These are phyloP conservation scores for Thecocarcelia acutangulata DNA, from an alignment of 2,888 invertebrate genomes.

Conservation along the genomic window DNA sequence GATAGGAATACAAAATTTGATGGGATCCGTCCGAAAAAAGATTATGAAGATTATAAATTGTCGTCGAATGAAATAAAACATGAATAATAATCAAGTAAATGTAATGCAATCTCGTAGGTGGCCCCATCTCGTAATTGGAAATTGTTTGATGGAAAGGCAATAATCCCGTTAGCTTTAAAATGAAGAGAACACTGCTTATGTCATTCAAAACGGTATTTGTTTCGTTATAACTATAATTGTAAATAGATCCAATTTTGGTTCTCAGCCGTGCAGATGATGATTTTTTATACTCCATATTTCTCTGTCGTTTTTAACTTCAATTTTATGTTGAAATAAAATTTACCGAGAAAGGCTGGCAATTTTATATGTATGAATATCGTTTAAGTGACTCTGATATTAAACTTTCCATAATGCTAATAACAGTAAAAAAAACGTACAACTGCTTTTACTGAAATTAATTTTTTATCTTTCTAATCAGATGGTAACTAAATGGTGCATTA, in stretches of 20 bases:
- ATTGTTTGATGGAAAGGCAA: constrained; percentile 76
- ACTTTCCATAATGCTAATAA: too few species aligned
- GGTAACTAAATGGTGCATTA: too few species aligned
- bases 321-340: too few species aligned
- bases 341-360: too few species aligned
- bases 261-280: constrained; percentile 57
- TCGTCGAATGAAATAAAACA: constrained; percentile 73
- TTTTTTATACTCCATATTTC: constrained; percentile 67
- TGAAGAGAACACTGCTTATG: constrained; percentile 73
- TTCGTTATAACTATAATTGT: constrained; percentile 48
- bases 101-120: constrained; percentile 74
- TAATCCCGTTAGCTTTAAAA: constrained; percentile 76
- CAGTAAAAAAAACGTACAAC: too few species aligned
- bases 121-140: constrained; percentile 75
- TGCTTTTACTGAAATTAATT: too few species aligned
- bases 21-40: constrained; percentile 72
- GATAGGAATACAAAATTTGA: constrained; percentile 73
- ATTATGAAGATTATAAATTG: constrained; percentile 76
- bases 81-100: constrained; percentile 76
- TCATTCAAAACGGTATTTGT: constrained; percentile 74
- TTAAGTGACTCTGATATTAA: too few species aligned
- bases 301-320: constrained; percentile 65
- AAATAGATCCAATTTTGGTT: constrained; percentile 67
- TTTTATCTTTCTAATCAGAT: too few species aligned
- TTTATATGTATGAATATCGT: too few species aligned